phyloP scores from a whole-genome alignment of 2,113 vertebrate species.

The Gracilinanus agilis region DNA sequence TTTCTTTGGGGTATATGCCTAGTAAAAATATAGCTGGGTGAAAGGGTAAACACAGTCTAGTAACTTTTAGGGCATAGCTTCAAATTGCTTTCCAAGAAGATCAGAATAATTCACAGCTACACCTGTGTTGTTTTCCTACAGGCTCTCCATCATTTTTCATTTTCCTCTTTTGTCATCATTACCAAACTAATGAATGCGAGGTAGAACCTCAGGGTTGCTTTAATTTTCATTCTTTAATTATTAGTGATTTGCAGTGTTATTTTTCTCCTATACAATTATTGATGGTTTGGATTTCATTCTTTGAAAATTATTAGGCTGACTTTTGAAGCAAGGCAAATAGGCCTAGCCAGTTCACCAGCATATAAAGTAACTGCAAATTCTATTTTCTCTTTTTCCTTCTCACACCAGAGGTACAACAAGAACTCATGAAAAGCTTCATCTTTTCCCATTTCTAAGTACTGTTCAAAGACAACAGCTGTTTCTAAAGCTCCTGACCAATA shows the following conservation, averaged over 20 bases:
- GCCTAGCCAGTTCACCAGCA: not conserved
- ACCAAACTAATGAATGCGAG: not conserved
- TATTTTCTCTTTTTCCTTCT: not conserved
- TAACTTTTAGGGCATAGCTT: not conserved
- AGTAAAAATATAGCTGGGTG: not conserved
- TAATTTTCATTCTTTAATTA: not conserved
- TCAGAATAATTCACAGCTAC: not conserved
- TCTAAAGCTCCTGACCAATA: not conserved
- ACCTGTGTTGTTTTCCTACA: not conserved
- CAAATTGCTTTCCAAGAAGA: not conserved
- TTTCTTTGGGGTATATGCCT: not conserved
- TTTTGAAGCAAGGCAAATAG: not conserved
- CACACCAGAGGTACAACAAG: not conserved
- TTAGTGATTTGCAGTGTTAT: not conserved
- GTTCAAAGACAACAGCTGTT: not conserved
- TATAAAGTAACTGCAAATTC: not conserved
- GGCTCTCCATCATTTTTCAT: not conserved
- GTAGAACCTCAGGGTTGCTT: not conserved
- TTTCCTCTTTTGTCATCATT: not conserved
- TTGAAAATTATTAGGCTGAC: not conserved
- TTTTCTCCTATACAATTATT: not conserved
- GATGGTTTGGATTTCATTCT: not conserved
- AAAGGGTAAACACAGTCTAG: not conserved
- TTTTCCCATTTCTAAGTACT: not conserved
- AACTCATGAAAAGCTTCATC: not conserved